Conservation (phyloP, 2,113 vertebrate species). For the Triplophysa siluroides region DNA sequence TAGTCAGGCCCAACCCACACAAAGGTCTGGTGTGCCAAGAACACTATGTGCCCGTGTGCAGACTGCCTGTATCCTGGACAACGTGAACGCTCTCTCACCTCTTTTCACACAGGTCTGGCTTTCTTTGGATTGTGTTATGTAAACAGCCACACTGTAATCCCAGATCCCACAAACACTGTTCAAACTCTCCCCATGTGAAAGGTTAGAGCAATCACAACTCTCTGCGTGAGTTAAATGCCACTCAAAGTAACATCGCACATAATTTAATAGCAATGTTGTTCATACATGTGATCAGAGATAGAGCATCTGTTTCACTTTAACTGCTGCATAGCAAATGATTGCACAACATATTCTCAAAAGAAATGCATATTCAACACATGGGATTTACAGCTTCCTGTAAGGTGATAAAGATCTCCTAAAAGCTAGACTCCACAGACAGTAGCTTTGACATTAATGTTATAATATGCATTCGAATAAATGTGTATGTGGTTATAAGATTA, state of each 20-base stretch:
- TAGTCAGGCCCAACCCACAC: conserved; percentile 4
- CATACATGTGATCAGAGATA: not conserved
- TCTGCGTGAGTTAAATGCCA: not conserved
- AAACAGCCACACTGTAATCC: conserved; percentile 39
- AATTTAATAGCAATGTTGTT: not conserved
- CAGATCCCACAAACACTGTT: conserved; percentile 13
- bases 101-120: conserved; percentile 20
- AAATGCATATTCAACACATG: not conserved
- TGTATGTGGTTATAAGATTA: not conserved
- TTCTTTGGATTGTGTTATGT: conserved; percentile 42
- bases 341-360: not conserved
- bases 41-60: conserved; percentile 15
- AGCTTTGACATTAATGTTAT: not conserved
- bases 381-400: not conserved
- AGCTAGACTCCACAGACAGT: not conserved
- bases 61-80: conserved; percentile 16
- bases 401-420: conserved; percentile 9
- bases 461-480: not conserved
- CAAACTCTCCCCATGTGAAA: conserved; percentile 14
- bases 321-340: not conserved
- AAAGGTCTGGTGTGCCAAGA: conserved; percentile 28
- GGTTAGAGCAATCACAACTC: not conserved
- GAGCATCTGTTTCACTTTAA: not conserved
- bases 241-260: not conserved
- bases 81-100: conserved; percentile 7